Conservation (phyloP, 2,113 vertebrate genomes). For the Myrmecophaga tridactyla region DNA sequence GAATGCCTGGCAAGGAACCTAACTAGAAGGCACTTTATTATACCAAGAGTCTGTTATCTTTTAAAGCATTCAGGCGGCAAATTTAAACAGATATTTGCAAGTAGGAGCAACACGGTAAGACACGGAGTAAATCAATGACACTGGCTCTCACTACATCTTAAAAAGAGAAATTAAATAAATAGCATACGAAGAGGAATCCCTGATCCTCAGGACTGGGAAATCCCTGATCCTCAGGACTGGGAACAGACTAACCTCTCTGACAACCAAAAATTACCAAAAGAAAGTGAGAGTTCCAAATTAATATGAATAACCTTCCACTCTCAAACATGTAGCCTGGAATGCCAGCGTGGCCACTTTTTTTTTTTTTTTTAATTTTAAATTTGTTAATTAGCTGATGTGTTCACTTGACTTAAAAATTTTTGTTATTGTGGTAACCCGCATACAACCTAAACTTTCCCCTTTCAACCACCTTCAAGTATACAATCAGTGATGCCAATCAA, state of each 20-base stretch:
- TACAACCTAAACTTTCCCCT: too few relatives aligned
- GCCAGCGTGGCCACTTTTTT: background rate
- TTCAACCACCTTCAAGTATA: too few relatives aligned
- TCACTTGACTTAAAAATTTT: too few relatives aligned
- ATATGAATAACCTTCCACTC: background rate
- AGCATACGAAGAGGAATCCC: constrained; percentile 31
- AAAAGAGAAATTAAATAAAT: constrained; percentile 39
- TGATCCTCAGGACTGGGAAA: background rate
- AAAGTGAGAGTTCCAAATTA: too few relatives aligned
- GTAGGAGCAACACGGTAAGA: background rate
- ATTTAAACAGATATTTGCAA: constrained; percentile 30
- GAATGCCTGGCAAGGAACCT: background rate
- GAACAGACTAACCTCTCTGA: background rate
- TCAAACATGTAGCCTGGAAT: constrained; percentile 40
- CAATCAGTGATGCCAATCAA: too few relatives aligned
- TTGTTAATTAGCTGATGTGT: too few relatives aligned
- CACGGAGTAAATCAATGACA: constrained; percentile 13
- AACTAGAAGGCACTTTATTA: background rate
- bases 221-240: background rate
- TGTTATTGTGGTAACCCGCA: too few relatives aligned
- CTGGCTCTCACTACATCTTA: background rate
- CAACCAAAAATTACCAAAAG: constrained; percentile 26
- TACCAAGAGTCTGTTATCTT: background rate
- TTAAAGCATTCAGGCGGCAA: background rate
- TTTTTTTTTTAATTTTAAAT: too few relatives aligned